Evolutionary conservation across 2,797 vertebrate species (phyloP), one percentile per base, ranked within the genome.

Genomic region (Schizopygopsis pylzovi): DNA sequence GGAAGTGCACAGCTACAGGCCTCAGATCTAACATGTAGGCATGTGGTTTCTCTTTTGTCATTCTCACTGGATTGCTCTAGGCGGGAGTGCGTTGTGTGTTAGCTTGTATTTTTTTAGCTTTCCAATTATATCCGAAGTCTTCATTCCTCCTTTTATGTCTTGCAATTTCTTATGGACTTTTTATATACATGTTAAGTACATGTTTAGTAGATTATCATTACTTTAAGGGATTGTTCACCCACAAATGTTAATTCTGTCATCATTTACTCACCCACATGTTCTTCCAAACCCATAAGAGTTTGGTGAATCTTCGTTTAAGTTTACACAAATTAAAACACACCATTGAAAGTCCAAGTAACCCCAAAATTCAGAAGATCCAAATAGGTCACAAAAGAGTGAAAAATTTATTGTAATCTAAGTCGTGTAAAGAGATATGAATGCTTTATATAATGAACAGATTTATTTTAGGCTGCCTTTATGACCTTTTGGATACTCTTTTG

Each of bases 161-260:
- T 71, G 37, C 47, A n/a, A 41, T 56, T 85, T 82, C 20, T 45
- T 81, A 41, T 37, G 47, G 87, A 45, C 37, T 20, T 54, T 33
- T 47, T 41, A 54, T 83, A 71, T 28, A 9, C 1, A 18, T 63
- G 11, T 63, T 6, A 63, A 25, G n/a, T 61, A n/a, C 13, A 45
- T 45, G 13, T 63, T 22, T 76, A 20, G 47, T 3, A 22, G 4
- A 45, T 28, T 78, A 41, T 79, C 22, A 16, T 61, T 18, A 15
- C 12, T 61, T 75, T 10, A 63, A 13, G 25, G 12, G 2, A n/a
- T 63, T 6, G 1, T 28, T 63, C n/a, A 63, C 61, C 25, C 5
- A 63, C 6, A 61, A 61, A 63, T 28, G 1, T 6, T 15, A 63
- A 28, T 63, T 63, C 2, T 63, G 18, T 54, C 2, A 22, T 54